Conservation (phyloP, 2,797 vertebrate species). For the Acropternis orthonyx region DNA sequence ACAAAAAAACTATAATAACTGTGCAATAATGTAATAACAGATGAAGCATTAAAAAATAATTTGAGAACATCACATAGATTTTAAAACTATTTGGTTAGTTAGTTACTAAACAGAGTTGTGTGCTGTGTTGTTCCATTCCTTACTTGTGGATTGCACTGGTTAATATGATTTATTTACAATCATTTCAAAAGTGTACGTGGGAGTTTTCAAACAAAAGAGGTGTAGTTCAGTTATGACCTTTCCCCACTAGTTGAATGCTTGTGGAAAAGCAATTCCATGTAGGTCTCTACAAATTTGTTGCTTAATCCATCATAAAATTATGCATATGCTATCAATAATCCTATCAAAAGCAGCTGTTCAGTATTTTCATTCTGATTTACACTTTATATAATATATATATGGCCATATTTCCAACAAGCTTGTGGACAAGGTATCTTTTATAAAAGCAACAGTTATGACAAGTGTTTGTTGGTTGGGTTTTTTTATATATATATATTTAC, state of each 20-base stretch:
- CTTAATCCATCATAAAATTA: conserved; percentile 10
- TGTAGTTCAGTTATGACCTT: neutral
- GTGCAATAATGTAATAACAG: neutral
- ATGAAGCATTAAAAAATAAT: neutral
- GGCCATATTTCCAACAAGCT: neutral
- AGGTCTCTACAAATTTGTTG: neutral
- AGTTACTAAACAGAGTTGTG: neutral
- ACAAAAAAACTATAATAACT: neutral
- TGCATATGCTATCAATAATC: neutral
- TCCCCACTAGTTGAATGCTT: neutral
- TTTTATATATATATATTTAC: neutral
- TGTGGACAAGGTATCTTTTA: neutral
- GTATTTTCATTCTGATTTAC: neutral
- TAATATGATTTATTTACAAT: neutral
- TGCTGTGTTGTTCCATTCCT: neutral
- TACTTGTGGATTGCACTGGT: neutral
- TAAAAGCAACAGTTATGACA: neutral
- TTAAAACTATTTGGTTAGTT: neutral
- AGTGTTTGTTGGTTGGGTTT: neutral
- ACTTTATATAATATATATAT: neutral
- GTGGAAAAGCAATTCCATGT: neutral
- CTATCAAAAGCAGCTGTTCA: neutral
- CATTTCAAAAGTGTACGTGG: neutral
- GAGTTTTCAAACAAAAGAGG: neutral
- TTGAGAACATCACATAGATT: neutral